phyloP scores from a whole-genome alignment of 2,888 invertebrate species.

The Ariolimax columbianus region DNA sequence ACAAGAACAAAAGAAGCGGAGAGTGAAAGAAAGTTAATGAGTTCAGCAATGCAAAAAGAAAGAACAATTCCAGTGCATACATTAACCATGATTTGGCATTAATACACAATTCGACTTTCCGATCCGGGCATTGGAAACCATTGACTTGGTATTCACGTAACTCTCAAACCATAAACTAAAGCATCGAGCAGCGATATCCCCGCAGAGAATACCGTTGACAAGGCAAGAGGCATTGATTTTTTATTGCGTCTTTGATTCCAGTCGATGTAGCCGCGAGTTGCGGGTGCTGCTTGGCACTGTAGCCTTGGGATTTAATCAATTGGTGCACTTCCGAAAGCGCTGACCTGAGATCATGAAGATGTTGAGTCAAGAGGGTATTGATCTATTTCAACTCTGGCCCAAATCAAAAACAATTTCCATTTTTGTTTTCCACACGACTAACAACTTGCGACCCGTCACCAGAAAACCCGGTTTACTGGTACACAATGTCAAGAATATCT shows the following conservation, averaged over 20 bases:
- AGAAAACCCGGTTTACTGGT: no score
- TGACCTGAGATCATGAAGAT: neutral
- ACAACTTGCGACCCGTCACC: no score
- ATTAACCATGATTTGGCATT: no score
- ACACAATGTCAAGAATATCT: no score
- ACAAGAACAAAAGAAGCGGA: no score
- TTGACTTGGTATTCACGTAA: neutral
- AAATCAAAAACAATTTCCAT: no score
- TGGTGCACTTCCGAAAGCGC: neutral
- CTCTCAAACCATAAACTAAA: neutral
- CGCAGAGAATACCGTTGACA: neutral
- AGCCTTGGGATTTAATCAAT: neutral
- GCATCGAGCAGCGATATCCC: neutral
- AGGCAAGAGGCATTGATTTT: conserved; percentile 3
- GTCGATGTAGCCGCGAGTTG: neutral
- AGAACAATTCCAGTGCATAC: no score
- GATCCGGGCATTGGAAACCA: neutral
- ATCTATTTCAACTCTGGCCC: no score
- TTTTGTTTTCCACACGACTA: no score
- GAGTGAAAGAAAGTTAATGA: no score
- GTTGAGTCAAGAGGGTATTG: neutral
- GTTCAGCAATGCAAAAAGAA: no score
- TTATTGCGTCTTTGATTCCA: neutral
- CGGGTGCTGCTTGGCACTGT: no score
- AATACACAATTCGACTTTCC: neutral